Percentiles rank a stretch among this genome's conserved stretches.
These are phyloP conservation scores for Apamea crenata DNA, from an alignment of 2,888 invertebrate genomes.

Conservation along the genomic window DNA sequence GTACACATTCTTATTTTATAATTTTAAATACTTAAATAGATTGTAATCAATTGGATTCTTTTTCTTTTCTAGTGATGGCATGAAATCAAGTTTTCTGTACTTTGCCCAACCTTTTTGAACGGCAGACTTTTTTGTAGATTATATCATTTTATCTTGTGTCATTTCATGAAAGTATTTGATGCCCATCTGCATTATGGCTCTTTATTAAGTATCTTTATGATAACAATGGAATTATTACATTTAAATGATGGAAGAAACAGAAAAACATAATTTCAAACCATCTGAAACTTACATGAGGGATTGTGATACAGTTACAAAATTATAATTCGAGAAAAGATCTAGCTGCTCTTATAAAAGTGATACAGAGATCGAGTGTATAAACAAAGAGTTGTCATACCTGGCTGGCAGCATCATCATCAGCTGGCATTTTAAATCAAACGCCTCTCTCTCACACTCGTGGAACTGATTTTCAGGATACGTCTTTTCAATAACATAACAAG, in stretches of 20 bases:
- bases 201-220: neutral
- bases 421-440: conserved; percentile 79
- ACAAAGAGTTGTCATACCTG: conserved; percentile 76
- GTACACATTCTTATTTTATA: neutral
- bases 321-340: neutral
- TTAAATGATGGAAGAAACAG: neutral
- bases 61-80: neutral
- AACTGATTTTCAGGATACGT: conserved; percentile 81
- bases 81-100: neutral
- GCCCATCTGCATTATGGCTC: neutral
- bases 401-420: conserved; percentile 84
- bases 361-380: neutral
- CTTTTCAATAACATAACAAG: conserved; percentile 86
- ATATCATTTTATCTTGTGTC: neutral
- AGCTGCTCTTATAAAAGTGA: neutral
- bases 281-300: no score
- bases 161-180: neutral
- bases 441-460: conserved; percentile 81
- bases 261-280: neutral
- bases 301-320: neutral
- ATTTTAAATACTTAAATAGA: neutral
- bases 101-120: no score
- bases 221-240: neutral
- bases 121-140: neutral
- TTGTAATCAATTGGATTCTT: neutral